These are phyloP conservation scores for Sitodiplosis mosellana DNA, from an alignment of 1,140 invertebrate genomes.

Conservation along the genomic window DNA sequence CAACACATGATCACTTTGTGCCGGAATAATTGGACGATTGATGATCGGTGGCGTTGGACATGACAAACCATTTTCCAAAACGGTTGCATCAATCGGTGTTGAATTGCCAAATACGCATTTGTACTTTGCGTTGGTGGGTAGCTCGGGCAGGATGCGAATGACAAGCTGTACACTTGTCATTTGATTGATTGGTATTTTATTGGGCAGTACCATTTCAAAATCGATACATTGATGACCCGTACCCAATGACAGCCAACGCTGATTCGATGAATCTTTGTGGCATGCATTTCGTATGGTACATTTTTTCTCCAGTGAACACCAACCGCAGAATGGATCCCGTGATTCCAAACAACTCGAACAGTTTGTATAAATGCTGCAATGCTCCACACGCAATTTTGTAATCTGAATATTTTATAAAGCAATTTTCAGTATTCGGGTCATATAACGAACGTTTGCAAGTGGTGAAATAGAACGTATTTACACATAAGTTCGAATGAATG, in stretches of 20 bases:
- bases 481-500: too few relatives aligned
- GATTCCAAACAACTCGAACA: constrained; percentile 82
- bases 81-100: constrained; percentile 68
- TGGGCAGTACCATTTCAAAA: constrained; percentile 81
- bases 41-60: constrained; percentile 68
- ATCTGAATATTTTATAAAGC: constrained; percentile 34
- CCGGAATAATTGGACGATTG: constrained; percentile 58
- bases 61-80: constrained; percentile 58
- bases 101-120: constrained; percentile 78
- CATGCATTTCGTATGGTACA: constrained; percentile 76
- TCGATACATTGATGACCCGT: constrained; percentile 89
- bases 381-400: constrained; percentile 78
- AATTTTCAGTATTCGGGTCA: too few relatives aligned
- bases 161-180: constrained; percentile 67
- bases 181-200: constrained; percentile 73
- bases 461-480: too few relatives aligned
- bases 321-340: constrained; percentile 92
- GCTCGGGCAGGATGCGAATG: constrained; percentile 73
- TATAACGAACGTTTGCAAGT: too few relatives aligned
- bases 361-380: constrained; percentile 72
- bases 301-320: constrained; percentile 90
- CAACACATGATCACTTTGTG: constrained; percentile 68
- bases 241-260: constrained; percentile 80
- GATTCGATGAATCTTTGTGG: constrained; percentile 77
- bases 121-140: constrained; percentile 77